A percentile compares a stretch with the other conserved stretches of the same genome.
Evolutionary conservation across 2,888 invertebrate genomes (phyloP).

Genomic region (Myopa testacea): DNA sequence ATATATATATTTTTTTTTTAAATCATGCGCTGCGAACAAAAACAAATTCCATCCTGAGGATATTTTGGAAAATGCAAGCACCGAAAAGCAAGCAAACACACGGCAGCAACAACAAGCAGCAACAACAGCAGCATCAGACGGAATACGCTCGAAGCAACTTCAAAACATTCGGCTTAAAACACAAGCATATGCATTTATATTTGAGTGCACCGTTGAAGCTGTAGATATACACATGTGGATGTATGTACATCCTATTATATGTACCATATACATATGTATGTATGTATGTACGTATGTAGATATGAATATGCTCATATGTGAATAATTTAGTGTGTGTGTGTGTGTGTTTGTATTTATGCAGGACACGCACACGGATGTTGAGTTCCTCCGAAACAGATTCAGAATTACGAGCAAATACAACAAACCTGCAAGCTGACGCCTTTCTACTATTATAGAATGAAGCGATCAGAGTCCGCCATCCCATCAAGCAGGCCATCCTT

Average conservation of each 20-base stretch:
- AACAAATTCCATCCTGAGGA: background rate
- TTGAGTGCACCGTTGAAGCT: background rate
- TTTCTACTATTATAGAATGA: background rate
- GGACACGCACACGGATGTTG: background rate
- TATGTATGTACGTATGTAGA: too few relatives aligned
- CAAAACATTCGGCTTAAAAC: background rate
- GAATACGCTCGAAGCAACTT: conserved; percentile 10
- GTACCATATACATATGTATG: too few relatives aligned
- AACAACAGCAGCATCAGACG: background rate
- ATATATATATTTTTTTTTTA: too few relatives aligned
- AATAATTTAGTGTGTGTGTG: too few relatives aligned
- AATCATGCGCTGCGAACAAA: background rate
- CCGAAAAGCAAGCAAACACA: background rate
- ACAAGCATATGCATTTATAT: background rate
- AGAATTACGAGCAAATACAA: background rate
- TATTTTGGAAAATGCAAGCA: background rate
- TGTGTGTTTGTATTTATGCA: background rate
- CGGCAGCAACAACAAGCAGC: background rate
- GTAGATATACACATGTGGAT: too few relatives aligned
- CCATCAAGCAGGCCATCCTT: background rate
- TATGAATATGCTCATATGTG: too few relatives aligned
- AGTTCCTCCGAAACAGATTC: background rate
- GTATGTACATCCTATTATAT: too few relatives aligned
- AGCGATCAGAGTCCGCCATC: background rate
- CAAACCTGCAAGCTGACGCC: conserved; percentile 13